A percentile compares a stretch with the other conserved stretches of the same genome.
Conservation (phyloP, 64 coral and sea anemone species). For the Porites lutea region DNA sequence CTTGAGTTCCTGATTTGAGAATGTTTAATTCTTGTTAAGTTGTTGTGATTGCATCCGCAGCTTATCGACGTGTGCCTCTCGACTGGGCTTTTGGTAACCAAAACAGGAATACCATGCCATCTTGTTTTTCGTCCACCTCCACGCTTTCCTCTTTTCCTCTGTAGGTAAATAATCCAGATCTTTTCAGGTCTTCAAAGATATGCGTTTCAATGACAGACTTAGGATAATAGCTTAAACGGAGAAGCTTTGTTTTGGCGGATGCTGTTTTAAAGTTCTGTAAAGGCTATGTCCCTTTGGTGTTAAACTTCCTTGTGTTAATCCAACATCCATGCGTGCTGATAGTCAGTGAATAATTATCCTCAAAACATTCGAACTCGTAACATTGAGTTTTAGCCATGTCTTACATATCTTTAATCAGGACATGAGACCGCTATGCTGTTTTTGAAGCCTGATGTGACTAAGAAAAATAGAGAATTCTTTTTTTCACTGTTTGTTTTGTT, state of each 20-base stretch:
- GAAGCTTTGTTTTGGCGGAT: background rate
- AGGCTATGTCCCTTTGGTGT: too few relatives aligned
- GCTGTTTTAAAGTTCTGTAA: too few relatives aligned
- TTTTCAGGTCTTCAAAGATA: conserved; percentile 26
- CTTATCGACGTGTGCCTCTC: conserved; percentile 19
- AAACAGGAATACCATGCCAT: conserved; percentile 26
- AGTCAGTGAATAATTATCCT: too few relatives aligned
- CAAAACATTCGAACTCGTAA: too few relatives aligned
- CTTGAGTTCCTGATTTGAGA: conserved; percentile 10
- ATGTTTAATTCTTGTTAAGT: conserved; percentile 32
- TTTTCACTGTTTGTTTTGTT: too few relatives aligned
- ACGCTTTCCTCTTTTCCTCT: conserved; percentile 18
- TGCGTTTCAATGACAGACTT: conserved; percentile 15
- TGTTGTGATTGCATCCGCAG: conserved; percentile 23
- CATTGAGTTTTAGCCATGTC: too few relatives aligned
- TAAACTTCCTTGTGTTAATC: too few relatives aligned
- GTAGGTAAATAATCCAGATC: conserved; percentile 15
- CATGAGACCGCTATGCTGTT: too few relatives aligned
- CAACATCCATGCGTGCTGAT: too few relatives aligned
- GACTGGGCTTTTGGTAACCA: conserved; percentile 22
- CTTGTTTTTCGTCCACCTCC: conserved; percentile 31
- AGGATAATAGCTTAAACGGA: conserved; percentile 16
- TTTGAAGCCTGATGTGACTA: too few relatives aligned
- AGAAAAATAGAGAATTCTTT: too few relatives aligned
- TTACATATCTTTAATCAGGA: too few relatives aligned